Evolutionary conservation across 2,113 vertebrate genomes (phyloP), one percentile per base, ranked within the genome.

Genomic region (Sceloporus tristichus): DNA sequence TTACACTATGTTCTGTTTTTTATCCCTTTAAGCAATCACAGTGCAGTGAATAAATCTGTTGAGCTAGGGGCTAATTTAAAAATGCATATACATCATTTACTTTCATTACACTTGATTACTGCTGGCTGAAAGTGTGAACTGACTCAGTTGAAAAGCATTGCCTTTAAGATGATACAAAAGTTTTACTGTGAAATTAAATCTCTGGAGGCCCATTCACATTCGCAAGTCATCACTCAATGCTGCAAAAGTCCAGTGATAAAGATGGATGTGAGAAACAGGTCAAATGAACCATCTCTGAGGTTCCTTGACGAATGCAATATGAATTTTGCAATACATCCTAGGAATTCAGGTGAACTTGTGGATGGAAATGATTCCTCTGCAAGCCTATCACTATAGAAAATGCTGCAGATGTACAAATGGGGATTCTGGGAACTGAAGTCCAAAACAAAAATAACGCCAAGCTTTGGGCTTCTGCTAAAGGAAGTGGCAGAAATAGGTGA

Each of bases 11-110:
- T 75, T 75, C 23, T 62, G 6, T 76, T 76, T 76, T 27, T 76
- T 76, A 42, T 6, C 71, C 56, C n/a, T 59, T 18, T 11, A 56
- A 56, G 70, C 53, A 2, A 21, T 34, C 34, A 34, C 34, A 38
- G 18, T 27, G 62, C 54, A 59, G 18, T 80, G 29, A 62, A 74
- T 38, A 56, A 84, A 84, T 23, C 34, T 56, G 5, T 7, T 70
- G 38, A 62, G 34, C 56, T 77, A 76, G 14, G 59, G 25, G 74
- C 84, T 85, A 48, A 59, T 59, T 76, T 56, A 85, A 23, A 85
- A n/a, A 76, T 85, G 68, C 19, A 38, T 73, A 73, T 73, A 56
- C n/a, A 84, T 76, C 27, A 76, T 40, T 76, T 85, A 23, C 62
- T 85, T 85, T 65, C 38, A 65, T 59, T 85, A n/a, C 19, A n/a